Base-by-base conservation (phyloP, 2,113 vertebrate genomes). In the Trichomycterus rosablanca region DNA sequence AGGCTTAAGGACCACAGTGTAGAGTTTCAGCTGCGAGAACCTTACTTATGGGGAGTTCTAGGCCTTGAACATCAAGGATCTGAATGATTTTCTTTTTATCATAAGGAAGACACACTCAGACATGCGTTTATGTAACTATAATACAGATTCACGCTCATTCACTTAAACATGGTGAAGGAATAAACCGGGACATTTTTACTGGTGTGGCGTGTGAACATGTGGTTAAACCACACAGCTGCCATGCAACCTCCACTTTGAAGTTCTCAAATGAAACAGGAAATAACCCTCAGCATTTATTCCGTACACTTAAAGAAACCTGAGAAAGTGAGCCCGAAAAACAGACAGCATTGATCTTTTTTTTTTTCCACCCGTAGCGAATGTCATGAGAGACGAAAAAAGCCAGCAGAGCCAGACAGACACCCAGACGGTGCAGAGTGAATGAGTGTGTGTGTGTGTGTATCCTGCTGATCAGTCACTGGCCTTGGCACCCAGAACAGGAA, bases 391-490 rank as follows among this genome's bases (percentile, higher is more conserved):
- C 15, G 3, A 43, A 19, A 59, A 61, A 63, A 51, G 50, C 60
- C 46, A 23, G 22, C 52, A 66, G 58, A 57, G 50, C 54, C 60
- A 68, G 66, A 68, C 59, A 68, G 65, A 71, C 57, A 62, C 28
- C 49, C 61, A 69, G 66, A 74, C 63, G 67, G 67, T 49, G 40
- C 37, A 56, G 51, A 56, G 50, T 52, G 44, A 65, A 51, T 44
- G 43, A 37, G 46, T 64, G 67, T 28, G 48, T 54, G 48, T 63
- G 59, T 52, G 60, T 34, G 48, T 62, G 56, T 43, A 32, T 52
- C 61, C 64, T 62, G 61, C 72, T 71, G 64, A 64, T 71, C 68
- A 60, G 68, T 64, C 68, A 64, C 60, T 53, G 65, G 68, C 65
- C 65, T 68, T 74, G 72, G 72, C 72, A 74, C 50, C 56, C 60